Evolutionary conservation across 1,140 invertebrate species (phyloP), one percentile per base, ranked within the genome.

Genomic region (Drosophila sp.): DNA sequence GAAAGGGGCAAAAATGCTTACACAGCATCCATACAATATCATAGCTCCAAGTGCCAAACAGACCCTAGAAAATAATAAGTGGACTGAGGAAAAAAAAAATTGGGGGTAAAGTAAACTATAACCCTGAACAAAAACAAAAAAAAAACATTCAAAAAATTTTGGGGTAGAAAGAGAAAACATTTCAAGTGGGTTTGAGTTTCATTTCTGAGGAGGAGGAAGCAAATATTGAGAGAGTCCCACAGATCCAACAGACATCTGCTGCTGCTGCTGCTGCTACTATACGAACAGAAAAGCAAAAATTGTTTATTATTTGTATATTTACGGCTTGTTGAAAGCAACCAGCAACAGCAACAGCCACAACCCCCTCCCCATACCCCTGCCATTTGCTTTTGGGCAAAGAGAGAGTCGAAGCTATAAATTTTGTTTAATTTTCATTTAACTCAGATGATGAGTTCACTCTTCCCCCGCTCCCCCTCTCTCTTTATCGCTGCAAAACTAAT

Each of bases 301-400:
- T 71, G 63, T 75, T 71, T 71, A 75, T 70, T 74, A 62, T 72
- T 70, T 62, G 40, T 64, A 38, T 44, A 57, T 73, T 69, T 72
- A 68, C 60, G 58, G 55, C 66, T 58, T 8, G 55, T 63, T 70
- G 71, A 54, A 60, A 50, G 44, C 23, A 60, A 25, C 11, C 56
- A 32, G 44, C 58, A 17, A 40, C 50, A 66, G 33, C 50, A 58
- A 5, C 35, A 38, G 35, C 10, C 35, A 25, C 33, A 66, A 50
- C 23, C 7, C 10, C 17, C 41, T 6, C 41, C 41, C 23, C 44
- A 1, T 23, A 25, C 17, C 1, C 44, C 2, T 6, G 2, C 6
- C 2, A 3, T 7, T 47, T 25, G 23, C 5, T 7, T 23, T 47
- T 17, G 44, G 23, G 17, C 44, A 50, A 17, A 47, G 10, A 47